Base-by-base conservation (phyloP, 1,140 invertebrate genomes). In the Achatina immaculata region DNA sequence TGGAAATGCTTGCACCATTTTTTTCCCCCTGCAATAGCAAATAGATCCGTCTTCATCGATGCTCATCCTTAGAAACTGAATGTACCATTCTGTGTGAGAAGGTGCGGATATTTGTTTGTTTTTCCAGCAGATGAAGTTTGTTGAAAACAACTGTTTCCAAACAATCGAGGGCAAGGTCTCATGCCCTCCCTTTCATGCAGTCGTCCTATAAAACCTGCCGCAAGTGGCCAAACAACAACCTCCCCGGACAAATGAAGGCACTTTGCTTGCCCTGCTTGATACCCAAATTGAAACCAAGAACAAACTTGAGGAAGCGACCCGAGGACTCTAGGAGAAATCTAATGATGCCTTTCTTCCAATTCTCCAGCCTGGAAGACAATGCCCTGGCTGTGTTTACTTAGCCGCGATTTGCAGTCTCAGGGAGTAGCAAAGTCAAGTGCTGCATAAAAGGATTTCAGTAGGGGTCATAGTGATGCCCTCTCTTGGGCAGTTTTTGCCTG, bases 271-370 rank as follows among this genome's bases (percentile, higher is more conserved):
- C 0, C 6, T 11, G n/a, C 16, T 62, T n/a, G 4, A 62, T 62
- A 16, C 21, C 31, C n/a, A 73, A 73, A 73, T n/a, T 28, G 71
- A 51, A 73, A 43, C 71, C 71, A 43, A 73, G 71, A 19, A 51
- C 11, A 73, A 28, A 31, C 48, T n/a, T 7, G 38, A 76, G 51
- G 48, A 34, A 36, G 38, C 16, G 31, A 51, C 48, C 21, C 31
- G 36, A 62, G 38, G 24, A 31, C 28, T n/a, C 11, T 65, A 34
- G 36, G n/a, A 3, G 69, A 72, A 21, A 9, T 73, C 71, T 43
- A 73, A 43, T 48, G 28, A 48, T 43, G 42, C 48, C 28, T 73
- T 51, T 51, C 42, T 28, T 51, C 31, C 9, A 48, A 28, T 48
- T 73, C 48, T 28, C 71, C 9, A 36, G 4, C 42, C 4, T 3